Evolutionary conservation across 2,888 invertebrate genomes (phyloP).

Genomic region (Folsomia manolachei): DNA sequence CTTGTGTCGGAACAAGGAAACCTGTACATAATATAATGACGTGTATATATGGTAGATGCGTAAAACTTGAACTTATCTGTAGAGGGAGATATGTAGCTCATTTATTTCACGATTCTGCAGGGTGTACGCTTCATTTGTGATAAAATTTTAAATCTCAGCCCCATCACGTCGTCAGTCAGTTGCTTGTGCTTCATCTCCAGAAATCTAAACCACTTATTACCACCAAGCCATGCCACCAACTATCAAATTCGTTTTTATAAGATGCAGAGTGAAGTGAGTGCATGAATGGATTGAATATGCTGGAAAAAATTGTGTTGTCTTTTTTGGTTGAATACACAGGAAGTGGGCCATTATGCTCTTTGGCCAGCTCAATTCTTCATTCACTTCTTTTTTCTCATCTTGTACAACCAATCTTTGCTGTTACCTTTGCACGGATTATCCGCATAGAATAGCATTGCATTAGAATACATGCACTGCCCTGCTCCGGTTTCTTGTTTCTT

Average conservation of each 20-base stretch:
- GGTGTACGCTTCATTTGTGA: conserved; percentile 19
- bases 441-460: not conserved
- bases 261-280: not conserved
- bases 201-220: not conserved
- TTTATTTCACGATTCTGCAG: conserved; percentile 13
- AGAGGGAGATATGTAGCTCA: not conserved
- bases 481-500: not conserved
- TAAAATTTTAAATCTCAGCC: conserved; percentile 15
- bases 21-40: conserved; percentile 3
- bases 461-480: no score
- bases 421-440: not conserved
- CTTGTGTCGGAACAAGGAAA: no score
- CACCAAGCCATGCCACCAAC: conserved; percentile 4
- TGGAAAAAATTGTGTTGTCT: conserved; percentile 21
- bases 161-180: no score
- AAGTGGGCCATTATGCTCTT: conserved; percentile 40
- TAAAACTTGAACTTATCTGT: no score
- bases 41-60: not conserved
- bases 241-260: not conserved
- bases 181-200: not conserved
- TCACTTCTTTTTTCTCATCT: conserved; percentile 8
- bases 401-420: not conserved
- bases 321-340: conserved; percentile 42
- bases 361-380: conserved; percentile 6
- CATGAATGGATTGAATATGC: not conserved